Base-by-base conservation (phyloP, 2,797 vertebrate species). In the Myotis planiceps region DNA sequence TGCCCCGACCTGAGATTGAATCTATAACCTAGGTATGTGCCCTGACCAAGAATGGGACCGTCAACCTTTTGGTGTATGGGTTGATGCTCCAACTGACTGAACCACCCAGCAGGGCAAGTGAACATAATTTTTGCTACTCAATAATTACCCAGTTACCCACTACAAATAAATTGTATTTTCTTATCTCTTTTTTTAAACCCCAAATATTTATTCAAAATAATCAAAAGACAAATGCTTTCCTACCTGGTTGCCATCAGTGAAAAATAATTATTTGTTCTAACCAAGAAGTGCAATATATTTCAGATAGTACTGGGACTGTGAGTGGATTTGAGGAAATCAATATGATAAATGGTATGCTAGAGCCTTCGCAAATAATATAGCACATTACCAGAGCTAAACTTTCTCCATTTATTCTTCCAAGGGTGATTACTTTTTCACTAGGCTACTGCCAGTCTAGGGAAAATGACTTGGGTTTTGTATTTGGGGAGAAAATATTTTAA, bases 211-310 rank as follows among this genome's bases (percentile, higher is more conserved):
- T 63, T 89, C 27, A 93, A 85, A 91, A 93, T 45, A n/a, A 86
- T 78, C 49, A 79, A 71, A 84, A 89, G 12, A 60, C 18, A 85
- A 79, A 83, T 25, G 0, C 1, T 83, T 94, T 88, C 4, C 58
- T n/a, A 87, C 12, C 32, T 88, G 34, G 76, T 49, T 74, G 15
- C 2, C 13, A 72, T 76, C 21, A 82, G 49, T 69, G 55, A 93
- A 76, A 90, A 95, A 76, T 92, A 72, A 81, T 90, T 94, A 21
- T 89, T 92, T 89, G 19, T 81, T 96, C n/a, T 88, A 9, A 9
- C 45, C 72, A 75, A 90, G 32, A 86, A 39, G 15, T 63, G 2
- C 42, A 95, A 72, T 87, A 65, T 69, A 76, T 81, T 92, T 95
- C 37, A 32, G 23, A 84, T 25, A 82, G 18, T 72, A 71, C 25